These are phyloP conservation scores for Xiphorhynchus erythropygius DNA, from an alignment of 2,797 vertebrate genomes.

Conservation along the genomic window DNA sequence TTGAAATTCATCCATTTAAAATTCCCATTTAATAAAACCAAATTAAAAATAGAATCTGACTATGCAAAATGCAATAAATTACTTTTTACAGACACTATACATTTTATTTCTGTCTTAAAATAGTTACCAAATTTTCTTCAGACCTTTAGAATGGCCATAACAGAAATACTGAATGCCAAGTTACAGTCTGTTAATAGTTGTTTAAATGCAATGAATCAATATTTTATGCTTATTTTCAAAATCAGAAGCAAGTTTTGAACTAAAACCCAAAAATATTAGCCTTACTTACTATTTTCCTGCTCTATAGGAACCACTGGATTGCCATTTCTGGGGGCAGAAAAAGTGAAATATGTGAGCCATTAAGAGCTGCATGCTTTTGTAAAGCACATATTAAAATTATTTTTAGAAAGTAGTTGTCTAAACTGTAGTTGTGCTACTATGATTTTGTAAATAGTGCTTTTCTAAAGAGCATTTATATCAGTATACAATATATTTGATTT, in stretches of 20 bases:
- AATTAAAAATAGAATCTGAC: neutral
- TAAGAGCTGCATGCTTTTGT: slow-evolving; percentile 10
- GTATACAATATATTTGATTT: neutral
- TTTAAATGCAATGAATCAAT: neutral
- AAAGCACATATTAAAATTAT: slow-evolving; percentile 3
- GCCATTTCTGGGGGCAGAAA: slow-evolving; percentile 81
- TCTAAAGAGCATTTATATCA: neutral
- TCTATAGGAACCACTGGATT: slow-evolving; percentile 83
- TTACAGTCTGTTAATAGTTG: neutral
- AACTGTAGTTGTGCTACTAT: neutral
- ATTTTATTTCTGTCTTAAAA: neutral
- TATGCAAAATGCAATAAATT: neutral
- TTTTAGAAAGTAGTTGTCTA: neutral
- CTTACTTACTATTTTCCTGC: slow-evolving; percentile 84
- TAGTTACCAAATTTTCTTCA: neutral
- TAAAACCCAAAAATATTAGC: neutral
- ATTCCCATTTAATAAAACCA: neutral
- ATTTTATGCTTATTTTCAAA: neutral
- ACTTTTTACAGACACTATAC: neutral
- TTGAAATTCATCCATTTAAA: neutral
- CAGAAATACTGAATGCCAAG: neutral
- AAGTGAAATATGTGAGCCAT: slow-evolving; percentile 51
- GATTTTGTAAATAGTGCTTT: neutral
- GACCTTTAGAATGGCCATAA: neutral
- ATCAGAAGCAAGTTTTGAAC: neutral